Conservation (phyloP, 2,888 invertebrate species). For the Eupithecia inturbata region DNA sequence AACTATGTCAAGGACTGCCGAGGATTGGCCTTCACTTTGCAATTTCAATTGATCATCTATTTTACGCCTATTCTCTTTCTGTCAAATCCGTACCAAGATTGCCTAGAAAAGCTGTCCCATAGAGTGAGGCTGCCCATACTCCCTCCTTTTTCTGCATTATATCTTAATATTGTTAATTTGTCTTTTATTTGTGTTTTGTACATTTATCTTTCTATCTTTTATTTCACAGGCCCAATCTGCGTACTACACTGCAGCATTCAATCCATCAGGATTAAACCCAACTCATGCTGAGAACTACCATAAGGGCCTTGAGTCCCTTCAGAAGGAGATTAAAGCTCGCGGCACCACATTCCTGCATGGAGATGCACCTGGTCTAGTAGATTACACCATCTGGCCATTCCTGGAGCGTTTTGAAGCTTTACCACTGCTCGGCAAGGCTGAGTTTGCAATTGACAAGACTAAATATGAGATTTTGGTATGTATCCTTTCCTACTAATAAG, state of each 20-base stretch:
- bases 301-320: constrained; percentile 85
- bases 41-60: too few species aligned
- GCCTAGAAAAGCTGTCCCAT: too few species aligned
- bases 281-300: constrained; percentile 79
- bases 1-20: too few species aligned
- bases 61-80: too few species aligned
- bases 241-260: constrained; percentile 82
- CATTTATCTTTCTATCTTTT: neutral
- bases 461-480: constrained; percentile 87
- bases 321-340: constrained; percentile 86
- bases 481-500: constrained; percentile 11
- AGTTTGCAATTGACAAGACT: constrained; percentile 86
- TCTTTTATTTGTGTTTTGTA: neutral
- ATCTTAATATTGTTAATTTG: too few species aligned
- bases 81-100: too few species aligned
- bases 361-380: constrained; percentile 89
- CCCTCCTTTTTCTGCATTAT: too few species aligned
- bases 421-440: constrained; percentile 85
- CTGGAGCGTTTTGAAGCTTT: constrained; percentile 86
- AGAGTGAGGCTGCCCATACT: too few species aligned
- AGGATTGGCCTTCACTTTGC: too few species aligned
- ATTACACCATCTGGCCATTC: constrained; percentile 95
- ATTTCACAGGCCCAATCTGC: constrained; percentile 78
- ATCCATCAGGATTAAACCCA: constrained; percentile 64
- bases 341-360: constrained; percentile 88